Evolutionary conservation across 2,888 invertebrate species (phyloP), one percentile per base, ranked within the genome.

Genomic region (Campaea margaritaria): DNA sequence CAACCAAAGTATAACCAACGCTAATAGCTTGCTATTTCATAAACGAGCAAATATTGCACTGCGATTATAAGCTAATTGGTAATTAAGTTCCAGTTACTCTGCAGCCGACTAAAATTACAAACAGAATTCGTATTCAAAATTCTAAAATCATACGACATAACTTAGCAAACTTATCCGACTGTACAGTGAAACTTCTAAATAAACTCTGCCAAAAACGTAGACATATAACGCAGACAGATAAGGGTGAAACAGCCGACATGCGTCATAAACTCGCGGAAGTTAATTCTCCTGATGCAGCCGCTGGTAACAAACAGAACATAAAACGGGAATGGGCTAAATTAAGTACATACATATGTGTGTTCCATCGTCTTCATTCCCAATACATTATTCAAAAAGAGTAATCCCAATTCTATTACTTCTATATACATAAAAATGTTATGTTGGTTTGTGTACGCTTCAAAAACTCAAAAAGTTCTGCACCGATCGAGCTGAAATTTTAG

Each of bases 221-320:
- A 54, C 51, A 54, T 9, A 42, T 56, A 62, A 61, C 56, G 38
- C 31, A 47, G 27, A 44, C 43, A 53, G 65, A 60, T 67, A 64
- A 64, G 56, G 66, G 45, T 57, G 13, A 45, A 58, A 54, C 65
- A 61, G 49, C 50, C 62, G 54, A 62, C 63, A 61, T 59, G 65
- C 62, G 59, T 68, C 65, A 58, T 70, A 67, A 73, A 72, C 57
- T 68, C 57, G 50, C 59, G 45, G 58, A 66, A 56, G 65, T 58
- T 67, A 66, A 73, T 67, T 61, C 59, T 58, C 41, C 61, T 53
- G 57, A 63, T 65, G 65, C 65, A 66, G 46, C 51, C 59, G 41
- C 58, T 58, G 57, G 44, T 43, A 54, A 50, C 54, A 54, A 54
- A 55, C 53, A 60, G 34, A n/a, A 48, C 59, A 46, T 60, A 55